A percentile compares a stretch with the other conserved stretches of the same genome.
phyloP scores from a whole-genome alignment of 2,797 vertebrate species.

The Gymnothorax reevesii region DNA sequence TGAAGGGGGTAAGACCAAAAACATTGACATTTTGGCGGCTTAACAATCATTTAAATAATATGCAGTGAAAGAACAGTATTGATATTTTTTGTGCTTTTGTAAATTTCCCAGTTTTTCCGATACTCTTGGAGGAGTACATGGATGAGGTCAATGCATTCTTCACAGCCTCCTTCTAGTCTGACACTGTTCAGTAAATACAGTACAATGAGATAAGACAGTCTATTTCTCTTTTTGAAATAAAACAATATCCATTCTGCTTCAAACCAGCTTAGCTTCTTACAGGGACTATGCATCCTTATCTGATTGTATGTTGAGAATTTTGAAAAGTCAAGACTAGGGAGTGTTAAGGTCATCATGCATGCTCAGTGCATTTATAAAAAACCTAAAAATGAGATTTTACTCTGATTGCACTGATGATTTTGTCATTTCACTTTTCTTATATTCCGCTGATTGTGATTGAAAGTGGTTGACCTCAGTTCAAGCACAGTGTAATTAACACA shows the following conservation, averaged over 20 bases:
- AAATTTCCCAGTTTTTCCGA: slow-evolving; percentile 68
- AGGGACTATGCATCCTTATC: slow-evolving; percentile 18
- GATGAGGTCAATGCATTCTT: slow-evolving; percentile 66
- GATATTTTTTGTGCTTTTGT: slow-evolving; percentile 68
- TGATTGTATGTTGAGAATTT: slow-evolving; percentile 43
- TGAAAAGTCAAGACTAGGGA: too few species aligned
- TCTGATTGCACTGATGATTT: too few species aligned
- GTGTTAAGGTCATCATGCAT: too few species aligned
- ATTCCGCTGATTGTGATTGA: too few species aligned
- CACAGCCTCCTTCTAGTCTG: slow-evolving; percentile 67
- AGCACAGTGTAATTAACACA: too few species aligned
- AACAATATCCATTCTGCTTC: slow-evolving; percentile 34
- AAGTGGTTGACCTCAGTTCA: too few species aligned
- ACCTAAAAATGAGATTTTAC: too few species aligned
- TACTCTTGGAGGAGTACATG: slow-evolving; percentile 57
- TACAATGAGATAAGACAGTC: slow-evolving; percentile 56
- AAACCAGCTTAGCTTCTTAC: slow-evolving; percentile 24
- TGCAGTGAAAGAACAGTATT: slow-evolving; percentile 54
- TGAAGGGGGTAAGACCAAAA: slow-evolving; percentile 17
- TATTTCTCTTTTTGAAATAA: slow-evolving; percentile 38
- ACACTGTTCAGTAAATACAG: slow-evolving; percentile 59
- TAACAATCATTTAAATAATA: slow-evolving; percentile 60
- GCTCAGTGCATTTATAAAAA: too few species aligned
- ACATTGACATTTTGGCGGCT: slow-evolving; percentile 47
- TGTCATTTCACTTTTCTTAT: too few species aligned